phyloP scores from a whole-genome alignment of 2,797 vertebrate species.

The Vipera ursinii region DNA sequence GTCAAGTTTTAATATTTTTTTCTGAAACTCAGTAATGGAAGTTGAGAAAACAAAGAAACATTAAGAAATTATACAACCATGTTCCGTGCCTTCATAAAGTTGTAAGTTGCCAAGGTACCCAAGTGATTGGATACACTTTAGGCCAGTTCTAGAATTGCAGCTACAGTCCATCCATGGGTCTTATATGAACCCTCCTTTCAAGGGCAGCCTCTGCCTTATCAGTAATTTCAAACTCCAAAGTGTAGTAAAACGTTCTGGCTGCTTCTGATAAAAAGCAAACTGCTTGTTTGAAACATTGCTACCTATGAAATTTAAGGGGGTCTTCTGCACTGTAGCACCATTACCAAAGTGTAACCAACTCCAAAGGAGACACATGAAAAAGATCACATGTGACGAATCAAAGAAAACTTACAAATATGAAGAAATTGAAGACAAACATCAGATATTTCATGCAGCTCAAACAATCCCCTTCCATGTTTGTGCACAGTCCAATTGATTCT shows the following conservation, averaged over 20 bases:
- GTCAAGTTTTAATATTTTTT: not conserved
- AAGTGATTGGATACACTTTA: slow-evolving; percentile 13
- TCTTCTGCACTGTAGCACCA: not conserved
- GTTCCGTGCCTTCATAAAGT: not conserved
- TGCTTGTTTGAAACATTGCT: not conserved
- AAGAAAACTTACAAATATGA: slow-evolving; percentile 88
- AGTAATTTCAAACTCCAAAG: not conserved
- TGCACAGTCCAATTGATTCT: slow-evolving; percentile 60
- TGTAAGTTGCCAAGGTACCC: too few relatives aligned
- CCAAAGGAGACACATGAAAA: not conserved
- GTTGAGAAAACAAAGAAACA: not conserved
- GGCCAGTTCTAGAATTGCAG: not conserved
- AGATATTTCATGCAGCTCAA: slow-evolving; percentile 94
- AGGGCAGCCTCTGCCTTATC: not conserved
- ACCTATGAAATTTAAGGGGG: not conserved
- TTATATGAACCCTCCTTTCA: fast-evolving
- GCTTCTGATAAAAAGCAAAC: slow-evolving; percentile 5
- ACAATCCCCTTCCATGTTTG: slow-evolving; percentile 89
- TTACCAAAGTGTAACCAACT: not conserved
- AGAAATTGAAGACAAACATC: slow-evolving; percentile 96
- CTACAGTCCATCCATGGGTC: not conserved
- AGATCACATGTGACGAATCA: slow-evolving; percentile 7
- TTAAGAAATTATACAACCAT: not conserved
- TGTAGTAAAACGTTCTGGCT: not conserved
- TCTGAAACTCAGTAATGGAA: not conserved